These are phyloP conservation scores for Hypselothyrea guttata DNA, from an alignment of 2,888 invertebrate species.

Conservation along the genomic window DNA sequence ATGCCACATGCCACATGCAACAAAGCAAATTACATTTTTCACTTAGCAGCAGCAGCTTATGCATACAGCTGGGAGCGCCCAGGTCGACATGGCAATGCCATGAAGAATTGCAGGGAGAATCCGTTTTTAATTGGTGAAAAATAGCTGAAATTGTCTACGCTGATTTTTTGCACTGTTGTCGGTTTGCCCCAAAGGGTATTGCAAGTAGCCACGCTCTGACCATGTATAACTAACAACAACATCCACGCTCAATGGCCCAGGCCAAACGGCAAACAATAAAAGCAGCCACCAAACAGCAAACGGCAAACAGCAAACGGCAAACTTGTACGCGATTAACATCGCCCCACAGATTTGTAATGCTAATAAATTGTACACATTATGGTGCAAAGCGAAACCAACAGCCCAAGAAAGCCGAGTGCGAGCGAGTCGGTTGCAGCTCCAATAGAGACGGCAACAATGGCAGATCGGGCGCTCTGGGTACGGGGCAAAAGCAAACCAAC, in stretches of 20 bases:
- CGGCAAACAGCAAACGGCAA: constrained; percentile 47
- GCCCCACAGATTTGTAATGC: constrained; percentile 71
- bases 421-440: neutral
- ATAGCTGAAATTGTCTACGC: constrained; percentile 68
- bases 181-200: constrained; percentile 48
- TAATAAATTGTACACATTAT: constrained; percentile 69
- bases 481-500: constrained; percentile 10
- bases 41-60: constrained; percentile 47
- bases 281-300: constrained; percentile 42
- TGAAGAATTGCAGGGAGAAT: constrained; percentile 64
- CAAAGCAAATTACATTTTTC: constrained; percentile 63
- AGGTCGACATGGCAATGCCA: constrained; percentile 36
- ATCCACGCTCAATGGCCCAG: constrained; percentile 19
- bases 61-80: constrained; percentile 49
- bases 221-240: constrained; percentile 39
- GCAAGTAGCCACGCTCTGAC: constrained; percentile 55
- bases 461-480: constrained; percentile 5
- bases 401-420: constrained; percentile 1
- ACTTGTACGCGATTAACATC: constrained; percentile 59
- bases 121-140: constrained; percentile 76
- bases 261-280: constrained; percentile 48
- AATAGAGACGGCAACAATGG: neutral
- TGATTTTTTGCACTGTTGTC: constrained; percentile 41
- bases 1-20: constrained; percentile 33
- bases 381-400: constrained; percentile 23